phyloP scores from a whole-genome alignment of 2,113 vertebrate species.

The Climacteris rufus region DNA sequence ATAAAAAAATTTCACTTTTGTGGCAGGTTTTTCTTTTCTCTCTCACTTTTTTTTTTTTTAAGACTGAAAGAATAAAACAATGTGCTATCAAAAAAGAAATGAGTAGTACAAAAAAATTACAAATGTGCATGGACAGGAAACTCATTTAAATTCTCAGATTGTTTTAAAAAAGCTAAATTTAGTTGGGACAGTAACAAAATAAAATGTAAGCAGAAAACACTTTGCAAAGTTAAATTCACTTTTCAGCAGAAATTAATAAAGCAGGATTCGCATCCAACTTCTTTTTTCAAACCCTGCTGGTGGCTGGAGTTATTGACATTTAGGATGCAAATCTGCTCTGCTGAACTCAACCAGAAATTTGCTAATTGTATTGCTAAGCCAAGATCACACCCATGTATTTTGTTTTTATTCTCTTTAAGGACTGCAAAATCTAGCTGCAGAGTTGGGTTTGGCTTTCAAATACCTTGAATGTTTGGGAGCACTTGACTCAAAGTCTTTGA shows the following conservation, averaged over 20 bases:
- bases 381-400: neutral
- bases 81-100: constrained; percentile 40
- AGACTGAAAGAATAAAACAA: constrained; percentile 55
- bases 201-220: neutral
- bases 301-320: neutral
- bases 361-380: neutral
- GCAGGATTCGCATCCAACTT: neutral
- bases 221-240: neutral
- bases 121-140: neutral
- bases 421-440: neutral
- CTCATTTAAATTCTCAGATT: constrained; percentile 6
- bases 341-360: neutral
- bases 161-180: constrained; percentile 5
- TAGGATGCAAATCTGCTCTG: neutral
- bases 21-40: constrained; percentile 59
- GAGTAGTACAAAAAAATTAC: neutral
- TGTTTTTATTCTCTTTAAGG: neutral
- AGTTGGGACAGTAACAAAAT: neutral
- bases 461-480: neutral
- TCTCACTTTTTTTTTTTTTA: neutral
- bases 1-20: constrained; percentile 71
- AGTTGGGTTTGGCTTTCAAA: neutral
- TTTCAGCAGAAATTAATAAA: neutral
- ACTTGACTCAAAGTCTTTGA: neutral
- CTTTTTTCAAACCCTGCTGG: neutral